Conservation (phyloP, 2,888 invertebrate species). For the Timandra comae region DNA sequence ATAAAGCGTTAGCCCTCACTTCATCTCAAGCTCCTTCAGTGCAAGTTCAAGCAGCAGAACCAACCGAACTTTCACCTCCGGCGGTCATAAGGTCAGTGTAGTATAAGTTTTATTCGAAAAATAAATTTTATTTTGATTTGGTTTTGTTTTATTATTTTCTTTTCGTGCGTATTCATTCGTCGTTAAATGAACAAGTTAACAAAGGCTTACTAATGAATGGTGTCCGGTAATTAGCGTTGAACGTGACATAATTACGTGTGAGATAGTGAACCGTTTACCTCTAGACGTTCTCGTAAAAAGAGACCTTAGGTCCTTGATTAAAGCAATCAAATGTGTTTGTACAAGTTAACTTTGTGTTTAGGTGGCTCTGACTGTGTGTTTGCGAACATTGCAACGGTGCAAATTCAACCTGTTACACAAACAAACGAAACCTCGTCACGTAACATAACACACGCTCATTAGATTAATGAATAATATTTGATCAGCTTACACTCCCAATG, state of each 20-base stretch:
- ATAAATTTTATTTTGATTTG: slow-evolving; percentile 19
- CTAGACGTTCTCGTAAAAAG: slow-evolving; percentile 22
- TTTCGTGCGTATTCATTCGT: slow-evolving; percentile 1
- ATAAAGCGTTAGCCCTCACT: slow-evolving; percentile 87
- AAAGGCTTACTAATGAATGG: slow-evolving; percentile 3
- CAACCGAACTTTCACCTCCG: slow-evolving; percentile 29
- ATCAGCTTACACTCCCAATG: too few relatives aligned
- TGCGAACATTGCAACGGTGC: background rate
- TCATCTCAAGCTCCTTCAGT: slow-evolving; percentile 60
- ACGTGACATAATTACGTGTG: slow-evolving; percentile 5
- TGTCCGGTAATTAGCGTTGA: slow-evolving; percentile 5
- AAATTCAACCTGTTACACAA: slow-evolving; percentile 2
- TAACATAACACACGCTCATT: too few relatives aligned
- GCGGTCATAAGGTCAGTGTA: slow-evolving; percentile 49
- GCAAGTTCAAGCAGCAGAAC: slow-evolving; percentile 32
- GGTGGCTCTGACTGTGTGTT: slow-evolving; percentile 2
- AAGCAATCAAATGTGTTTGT: slow-evolving; percentile 12
- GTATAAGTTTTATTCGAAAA: slow-evolving; percentile 11
- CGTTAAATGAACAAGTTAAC: background rate
- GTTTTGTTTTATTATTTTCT: slow-evolving; percentile 20
- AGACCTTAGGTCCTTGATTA: slow-evolving; percentile 22
- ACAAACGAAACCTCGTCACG: too few relatives aligned
- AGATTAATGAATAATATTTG: too few relatives aligned
- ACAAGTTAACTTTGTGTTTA: slow-evolving; percentile 8
- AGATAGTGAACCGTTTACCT: slow-evolving; percentile 8